Conservation (phyloP, 2,113 vertebrate genomes). For the Thunnus maccoyii region DNA sequence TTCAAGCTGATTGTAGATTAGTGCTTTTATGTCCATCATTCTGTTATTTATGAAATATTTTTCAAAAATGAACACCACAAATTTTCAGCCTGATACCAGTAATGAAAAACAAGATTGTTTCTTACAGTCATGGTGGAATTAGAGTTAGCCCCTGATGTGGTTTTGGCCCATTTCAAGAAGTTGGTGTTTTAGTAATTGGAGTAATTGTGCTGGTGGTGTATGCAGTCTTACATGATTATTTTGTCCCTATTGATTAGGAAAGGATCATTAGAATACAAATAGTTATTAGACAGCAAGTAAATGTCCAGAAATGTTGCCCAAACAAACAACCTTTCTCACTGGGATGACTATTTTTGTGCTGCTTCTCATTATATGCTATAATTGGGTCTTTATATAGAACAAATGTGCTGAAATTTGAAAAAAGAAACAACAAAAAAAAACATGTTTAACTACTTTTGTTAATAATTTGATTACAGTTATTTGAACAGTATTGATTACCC, state of each 20-base stretch:
- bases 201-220: background rate
- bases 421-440: background rate
- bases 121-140: background rate
- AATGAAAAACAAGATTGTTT: background rate
- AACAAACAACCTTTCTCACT: background rate
- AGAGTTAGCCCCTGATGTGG: background rate
- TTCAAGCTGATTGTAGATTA: background rate
- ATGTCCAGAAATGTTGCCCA: background rate
- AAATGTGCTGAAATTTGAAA: background rate
- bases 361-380: background rate
- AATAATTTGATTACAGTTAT: background rate
- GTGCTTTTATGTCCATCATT: constrained; percentile 30
- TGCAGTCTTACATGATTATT: background rate
- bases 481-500: constrained; percentile 40
- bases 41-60: background rate
- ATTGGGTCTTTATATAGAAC: background rate
- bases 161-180: background rate
- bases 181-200: background rate
- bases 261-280: background rate
- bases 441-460: background rate
- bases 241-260: background rate
- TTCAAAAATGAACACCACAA: background rate
- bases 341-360: background rate
- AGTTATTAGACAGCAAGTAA: background rate
- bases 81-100: background rate